Conservation (phyloP, 1,140 invertebrate genomes). For the Procambarus clarkii region DNA sequence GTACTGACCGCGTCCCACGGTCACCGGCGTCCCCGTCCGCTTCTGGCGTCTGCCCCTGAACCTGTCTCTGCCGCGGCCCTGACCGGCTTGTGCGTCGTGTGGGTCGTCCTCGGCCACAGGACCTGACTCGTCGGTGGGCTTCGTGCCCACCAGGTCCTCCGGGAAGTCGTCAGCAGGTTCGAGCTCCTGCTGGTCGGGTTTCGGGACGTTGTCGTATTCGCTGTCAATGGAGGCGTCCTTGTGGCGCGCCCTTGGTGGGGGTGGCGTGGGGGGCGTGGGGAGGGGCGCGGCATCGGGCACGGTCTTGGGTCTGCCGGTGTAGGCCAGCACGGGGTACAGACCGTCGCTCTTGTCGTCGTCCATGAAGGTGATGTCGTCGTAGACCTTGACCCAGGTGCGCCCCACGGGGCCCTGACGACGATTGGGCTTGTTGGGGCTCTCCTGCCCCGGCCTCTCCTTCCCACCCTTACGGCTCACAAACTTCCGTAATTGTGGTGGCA, state of each 20-base stretch:
- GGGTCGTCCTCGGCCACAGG: too few species aligned
- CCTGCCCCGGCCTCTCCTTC: not conserved
- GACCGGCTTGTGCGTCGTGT: not conserved
- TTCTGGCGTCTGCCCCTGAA: conserved; percentile 59
- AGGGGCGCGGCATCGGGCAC: conserved; percentile 67
- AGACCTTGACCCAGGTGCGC: conserved; percentile 71
- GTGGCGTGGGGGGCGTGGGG: conserved; percentile 66
- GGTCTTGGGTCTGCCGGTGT: conserved; percentile 51
- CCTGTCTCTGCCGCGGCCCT: conserved; percentile 39
- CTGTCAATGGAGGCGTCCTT: conserved; percentile 33
- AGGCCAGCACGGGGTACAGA: conserved; percentile 64
- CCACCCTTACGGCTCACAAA: conserved; percentile 34
- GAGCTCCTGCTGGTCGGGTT: not conserved
- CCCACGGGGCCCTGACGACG: conserved; percentile 70
- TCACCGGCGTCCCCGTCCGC: conserved; percentile 63
- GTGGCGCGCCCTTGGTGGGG: conserved; percentile 40
- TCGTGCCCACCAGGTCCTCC: not conserved
- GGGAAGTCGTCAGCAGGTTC: not conserved
- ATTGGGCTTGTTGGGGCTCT: conserved; percentile 60
- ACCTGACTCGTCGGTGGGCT: not conserved
- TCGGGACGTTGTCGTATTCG: conserved; percentile 64
- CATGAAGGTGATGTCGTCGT: conserved; percentile 72
- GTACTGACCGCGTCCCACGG: not conserved
- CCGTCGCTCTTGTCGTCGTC: conserved; percentile 66
- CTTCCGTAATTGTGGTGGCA: conserved; percentile 60